Percentiles rank a stretch among this genome's conserved stretches.
Conservation (phyloP, 2,888 invertebrate genomes). For the Pristionchus mayeri region DNA sequence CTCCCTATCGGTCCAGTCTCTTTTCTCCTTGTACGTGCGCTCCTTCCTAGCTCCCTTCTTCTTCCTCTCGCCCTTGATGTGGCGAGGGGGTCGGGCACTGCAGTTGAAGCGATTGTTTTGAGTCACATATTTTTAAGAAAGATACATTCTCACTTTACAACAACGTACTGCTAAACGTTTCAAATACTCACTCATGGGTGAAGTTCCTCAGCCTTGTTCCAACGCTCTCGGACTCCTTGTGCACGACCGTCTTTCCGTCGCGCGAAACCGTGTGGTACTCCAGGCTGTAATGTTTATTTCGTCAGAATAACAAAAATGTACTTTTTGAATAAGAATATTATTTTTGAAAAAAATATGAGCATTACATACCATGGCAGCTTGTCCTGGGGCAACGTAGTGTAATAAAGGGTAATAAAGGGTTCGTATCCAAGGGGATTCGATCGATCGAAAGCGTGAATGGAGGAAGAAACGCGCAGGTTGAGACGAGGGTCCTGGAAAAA, state of each 20-base stretch:
- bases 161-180: too few species aligned
- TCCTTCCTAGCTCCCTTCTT: too few species aligned
- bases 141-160: too few species aligned
- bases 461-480: conserved; percentile 6
- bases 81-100: conserved; percentile 9
- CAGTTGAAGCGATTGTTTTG: background rate
- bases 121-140: too few species aligned
- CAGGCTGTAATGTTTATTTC: background rate
- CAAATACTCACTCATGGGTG: background rate
- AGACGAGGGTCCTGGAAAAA: background rate
- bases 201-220: background rate
- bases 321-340: background rate
- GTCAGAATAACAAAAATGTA: background rate
- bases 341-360: background rate
- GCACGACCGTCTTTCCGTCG: conserved; percentile 9
- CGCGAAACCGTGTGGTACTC: background rate
- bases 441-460: background rate
- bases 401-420: background rate
- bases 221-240: background rate
- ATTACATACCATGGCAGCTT: background rate
- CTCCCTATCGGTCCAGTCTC: background rate
- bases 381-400: background rate
- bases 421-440: too few species aligned
- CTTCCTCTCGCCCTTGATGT: background rate
- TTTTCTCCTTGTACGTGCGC: background rate